phyloP scores from a whole-genome alignment of 2,888 invertebrate species.

The Macrophya annulata region DNA sequence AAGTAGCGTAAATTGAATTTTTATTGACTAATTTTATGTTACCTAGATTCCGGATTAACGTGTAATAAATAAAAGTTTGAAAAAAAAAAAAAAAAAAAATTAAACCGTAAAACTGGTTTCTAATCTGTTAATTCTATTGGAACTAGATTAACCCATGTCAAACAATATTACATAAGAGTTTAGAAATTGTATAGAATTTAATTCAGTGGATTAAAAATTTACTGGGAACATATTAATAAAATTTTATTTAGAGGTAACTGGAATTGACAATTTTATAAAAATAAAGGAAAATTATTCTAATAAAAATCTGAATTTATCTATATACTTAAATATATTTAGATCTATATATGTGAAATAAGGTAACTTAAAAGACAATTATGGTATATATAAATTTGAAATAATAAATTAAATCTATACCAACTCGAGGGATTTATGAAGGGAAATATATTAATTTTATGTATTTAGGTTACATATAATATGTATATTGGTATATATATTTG shows the following conservation, averaged over 20 bases:
- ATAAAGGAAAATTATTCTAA: background rate
- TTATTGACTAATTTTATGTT: background rate
- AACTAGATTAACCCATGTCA: background rate
- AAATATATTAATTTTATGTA: conserved; percentile 25
- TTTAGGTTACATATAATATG: background rate
- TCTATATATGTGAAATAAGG: background rate
- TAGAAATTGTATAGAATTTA: background rate
- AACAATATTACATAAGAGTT: background rate
- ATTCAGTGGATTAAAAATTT: background rate
- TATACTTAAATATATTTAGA: background rate
- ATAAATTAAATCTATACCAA: too few relatives aligned
- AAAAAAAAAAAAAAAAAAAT: too few relatives aligned
- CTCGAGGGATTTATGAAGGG: background rate
- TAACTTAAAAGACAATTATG: too few relatives aligned
- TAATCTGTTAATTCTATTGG: background rate
- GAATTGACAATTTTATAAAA: background rate
- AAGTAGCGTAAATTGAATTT: too few relatives aligned
- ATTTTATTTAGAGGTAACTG: background rate
- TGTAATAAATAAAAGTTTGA: background rate
- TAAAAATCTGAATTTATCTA: background rate
- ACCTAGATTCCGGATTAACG: background rate
- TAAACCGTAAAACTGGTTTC: background rate
- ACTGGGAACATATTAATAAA: background rate
- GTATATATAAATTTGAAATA: too few relatives aligned
- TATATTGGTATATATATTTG: too few relatives aligned